These are phyloP conservation scores for Lordiphosa collinella DNA, from an alignment of 1,140 invertebrate genomes.

Conservation along the genomic window DNA sequence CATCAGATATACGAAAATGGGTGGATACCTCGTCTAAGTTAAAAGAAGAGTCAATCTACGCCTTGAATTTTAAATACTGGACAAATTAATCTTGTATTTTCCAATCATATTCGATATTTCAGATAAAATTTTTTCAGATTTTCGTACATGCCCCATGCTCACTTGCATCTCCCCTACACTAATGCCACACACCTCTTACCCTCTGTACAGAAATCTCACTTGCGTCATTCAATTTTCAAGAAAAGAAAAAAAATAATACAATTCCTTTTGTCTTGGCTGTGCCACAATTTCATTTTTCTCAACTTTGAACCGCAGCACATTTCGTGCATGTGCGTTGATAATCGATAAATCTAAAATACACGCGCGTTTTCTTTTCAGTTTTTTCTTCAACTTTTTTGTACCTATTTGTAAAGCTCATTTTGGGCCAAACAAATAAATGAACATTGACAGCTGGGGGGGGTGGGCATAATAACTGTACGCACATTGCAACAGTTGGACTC, in stretches of 20 bases:
- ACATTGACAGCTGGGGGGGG: slow-evolving; percentile 1
- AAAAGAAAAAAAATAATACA: slow-evolving; percentile 37
- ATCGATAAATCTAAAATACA: slow-evolving; percentile 62
- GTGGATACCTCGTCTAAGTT: no score
- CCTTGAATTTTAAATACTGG: no score
- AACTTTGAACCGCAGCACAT: slow-evolving; percentile 39
- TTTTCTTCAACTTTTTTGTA: background rate
- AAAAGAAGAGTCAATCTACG: no score
- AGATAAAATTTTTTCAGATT: no score
- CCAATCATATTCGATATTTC: no score
- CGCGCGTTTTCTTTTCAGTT: slow-evolving; percentile 4
- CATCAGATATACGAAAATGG: no score
- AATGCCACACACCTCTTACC: background rate
- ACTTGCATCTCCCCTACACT: slow-evolving; percentile 5
- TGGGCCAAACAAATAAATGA: slow-evolving; percentile 42
- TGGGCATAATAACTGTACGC: slow-evolving; percentile 9
- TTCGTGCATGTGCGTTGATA: slow-evolving; percentile 47
- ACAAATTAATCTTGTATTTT: no score
- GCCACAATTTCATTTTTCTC: slow-evolving; percentile 23
- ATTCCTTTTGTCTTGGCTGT: slow-evolving; percentile 51
- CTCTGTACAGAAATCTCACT: slow-evolving; percentile 37
- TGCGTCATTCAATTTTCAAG: slow-evolving; percentile 24
- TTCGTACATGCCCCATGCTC: slow-evolving; percentile 1
- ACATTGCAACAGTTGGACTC: slow-evolving; percentile 51
- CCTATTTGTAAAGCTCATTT: slow-evolving; percentile 53